Conservation (phyloP, 2,888 invertebrate species). For the Nomada lathburiana region DNA sequence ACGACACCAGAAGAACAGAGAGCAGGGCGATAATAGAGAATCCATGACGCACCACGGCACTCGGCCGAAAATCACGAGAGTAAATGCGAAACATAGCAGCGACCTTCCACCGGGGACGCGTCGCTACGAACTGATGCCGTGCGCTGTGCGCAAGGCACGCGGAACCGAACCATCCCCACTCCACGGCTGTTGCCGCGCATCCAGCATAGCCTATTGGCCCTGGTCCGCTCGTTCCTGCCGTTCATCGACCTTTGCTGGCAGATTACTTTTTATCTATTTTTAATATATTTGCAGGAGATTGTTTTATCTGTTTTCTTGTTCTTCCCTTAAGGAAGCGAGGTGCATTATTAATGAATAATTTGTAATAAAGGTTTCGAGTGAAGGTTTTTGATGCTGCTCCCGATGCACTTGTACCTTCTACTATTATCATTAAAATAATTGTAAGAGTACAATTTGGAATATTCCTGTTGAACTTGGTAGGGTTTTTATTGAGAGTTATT, state of each 20-base stretch:
- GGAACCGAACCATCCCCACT: conserved; percentile 59
- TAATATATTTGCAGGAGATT: background rate
- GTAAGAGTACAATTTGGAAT: no score
- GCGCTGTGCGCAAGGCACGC: conserved; percentile 22
- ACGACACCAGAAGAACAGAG: conserved; percentile 49
- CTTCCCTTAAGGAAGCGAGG: no score
- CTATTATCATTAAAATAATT: no score
- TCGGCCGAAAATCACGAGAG: conserved; percentile 41
- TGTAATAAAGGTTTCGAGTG: background rate
- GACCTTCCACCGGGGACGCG: conserved; percentile 76
- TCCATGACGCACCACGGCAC: conserved; percentile 46
- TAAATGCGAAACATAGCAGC: conserved; percentile 60
- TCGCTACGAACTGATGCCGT: conserved; percentile 75
- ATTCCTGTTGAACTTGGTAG: background rate
- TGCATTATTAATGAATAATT: background rate
- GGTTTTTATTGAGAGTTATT: background rate
- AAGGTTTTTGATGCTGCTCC: no score
- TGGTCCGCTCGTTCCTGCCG: conserved; percentile 35
- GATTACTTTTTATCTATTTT: background rate
- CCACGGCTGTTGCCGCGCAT: background rate
- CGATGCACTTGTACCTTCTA: no score
- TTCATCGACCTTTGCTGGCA: background rate
- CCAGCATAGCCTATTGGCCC: background rate
- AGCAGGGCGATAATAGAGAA: conserved; percentile 37
- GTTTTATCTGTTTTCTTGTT: background rate